phyloP scores from a whole-genome alignment of 2,113 vertebrate genomes.

The Gila orcuttii region DNA sequence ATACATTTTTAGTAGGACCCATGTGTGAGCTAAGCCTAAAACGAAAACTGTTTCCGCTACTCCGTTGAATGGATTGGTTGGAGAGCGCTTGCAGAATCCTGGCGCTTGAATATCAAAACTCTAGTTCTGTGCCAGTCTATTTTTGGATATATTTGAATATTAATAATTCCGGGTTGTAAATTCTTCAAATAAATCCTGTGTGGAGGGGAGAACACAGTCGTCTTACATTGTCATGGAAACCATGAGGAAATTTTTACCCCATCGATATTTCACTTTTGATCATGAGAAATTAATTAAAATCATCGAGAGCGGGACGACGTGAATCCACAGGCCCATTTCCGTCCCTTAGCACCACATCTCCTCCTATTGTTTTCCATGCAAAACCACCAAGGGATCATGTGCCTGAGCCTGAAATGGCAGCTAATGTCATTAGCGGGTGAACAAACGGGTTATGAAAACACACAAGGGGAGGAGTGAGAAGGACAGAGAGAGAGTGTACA shows the following conservation, averaged over 20 bases:
- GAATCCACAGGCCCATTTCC: slow-evolving; percentile 28
- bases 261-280: slow-evolving; percentile 49
- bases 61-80: slow-evolving; percentile 4
- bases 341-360: slow-evolving; percentile 47
- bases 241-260: slow-evolving; percentile 42
- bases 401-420: slow-evolving; percentile 58
- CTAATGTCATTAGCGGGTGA: slow-evolving; percentile 61
- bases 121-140: slow-evolving; percentile 25
- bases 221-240: slow-evolving; percentile 63
- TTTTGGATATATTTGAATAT: slow-evolving; percentile 51
- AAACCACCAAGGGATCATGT: slow-evolving; percentile 50
- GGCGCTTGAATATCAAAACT: background rate
- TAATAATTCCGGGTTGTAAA: slow-evolving; percentile 38
- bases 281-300: slow-evolving; percentile 51
- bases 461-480: background rate
- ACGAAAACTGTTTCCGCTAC: background rate
- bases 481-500: slow-evolving; percentile 1
- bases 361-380: slow-evolving; percentile 52
- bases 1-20: background rate
- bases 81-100: background rate
- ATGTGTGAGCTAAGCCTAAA: background rate
- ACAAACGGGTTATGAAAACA: slow-evolving; percentile 56
- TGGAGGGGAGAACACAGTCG: background rate
- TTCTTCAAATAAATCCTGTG: slow-evolving; percentile 35
- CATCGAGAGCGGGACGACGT: slow-evolving; percentile 20